Conservation (phyloP, 2,888 invertebrate genomes). For the Meandrusa payeni region DNA sequence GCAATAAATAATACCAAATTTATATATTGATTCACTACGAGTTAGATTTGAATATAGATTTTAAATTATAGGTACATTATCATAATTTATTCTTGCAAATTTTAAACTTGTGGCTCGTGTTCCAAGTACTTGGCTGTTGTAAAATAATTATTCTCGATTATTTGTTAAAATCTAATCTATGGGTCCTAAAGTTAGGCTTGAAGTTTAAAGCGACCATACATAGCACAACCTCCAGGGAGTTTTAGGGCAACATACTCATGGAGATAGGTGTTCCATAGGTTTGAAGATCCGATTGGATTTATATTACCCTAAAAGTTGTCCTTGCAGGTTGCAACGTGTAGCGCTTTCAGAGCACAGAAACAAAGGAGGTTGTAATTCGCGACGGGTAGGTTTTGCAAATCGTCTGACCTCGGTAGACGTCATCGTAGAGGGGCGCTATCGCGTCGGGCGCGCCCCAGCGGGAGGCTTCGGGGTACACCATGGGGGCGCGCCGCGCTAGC, state of each 20-base stretch:
- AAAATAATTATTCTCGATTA: background rate
- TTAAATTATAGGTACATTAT: slow-evolving; percentile 1
- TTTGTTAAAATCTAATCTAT: slow-evolving; percentile 2
- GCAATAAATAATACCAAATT: slow-evolving; percentile 20
- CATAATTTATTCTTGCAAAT: background rate
- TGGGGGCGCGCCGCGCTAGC: slow-evolving; percentile 62
- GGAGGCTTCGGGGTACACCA: slow-evolving; percentile 82
- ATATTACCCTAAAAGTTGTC: slow-evolving; percentile 19
- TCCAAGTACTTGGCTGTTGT: background rate
- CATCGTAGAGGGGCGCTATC: slow-evolving; percentile 84
- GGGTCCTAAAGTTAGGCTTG: slow-evolving; percentile 6
- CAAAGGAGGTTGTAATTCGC: slow-evolving; percentile 42
- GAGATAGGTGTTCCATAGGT: background rate
- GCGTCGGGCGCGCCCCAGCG: slow-evolving; percentile 83
- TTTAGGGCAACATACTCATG: slow-evolving; percentile 11
- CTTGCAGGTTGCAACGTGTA: slow-evolving; percentile 30
- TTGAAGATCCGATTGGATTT: background rate
- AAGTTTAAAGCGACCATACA: slow-evolving; percentile 4
- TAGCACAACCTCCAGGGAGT: slow-evolving; percentile 11
- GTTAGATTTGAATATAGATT: background rate
- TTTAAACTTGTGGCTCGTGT: background rate
- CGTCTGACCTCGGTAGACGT: slow-evolving; percentile 84
- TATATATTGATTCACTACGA: slow-evolving; percentile 16
- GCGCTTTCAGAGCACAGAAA: slow-evolving; percentile 34
- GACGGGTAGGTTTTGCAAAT: slow-evolving; percentile 44